Conservation (phyloP, 2,113 vertebrate genomes). For the Chaetodon trifascialis region DNA sequence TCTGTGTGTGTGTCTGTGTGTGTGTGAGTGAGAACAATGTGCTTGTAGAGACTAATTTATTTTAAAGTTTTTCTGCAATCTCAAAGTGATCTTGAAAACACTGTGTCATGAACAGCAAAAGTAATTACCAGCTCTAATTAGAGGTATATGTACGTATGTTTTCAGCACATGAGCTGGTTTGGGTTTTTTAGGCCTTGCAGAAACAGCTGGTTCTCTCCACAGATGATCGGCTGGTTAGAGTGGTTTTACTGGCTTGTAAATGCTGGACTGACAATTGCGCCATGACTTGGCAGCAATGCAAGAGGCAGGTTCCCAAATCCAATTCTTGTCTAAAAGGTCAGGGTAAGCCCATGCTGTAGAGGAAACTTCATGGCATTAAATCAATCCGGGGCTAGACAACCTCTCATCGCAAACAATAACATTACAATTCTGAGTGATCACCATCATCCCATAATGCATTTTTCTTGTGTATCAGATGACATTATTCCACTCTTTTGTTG, state of each 20-base stretch:
- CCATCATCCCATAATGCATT: constrained; percentile 43
- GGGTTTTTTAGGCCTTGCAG: neutral
- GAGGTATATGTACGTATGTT: neutral
- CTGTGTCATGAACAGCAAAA: constrained; percentile 26
- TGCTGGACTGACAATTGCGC: constrained; percentile 35
- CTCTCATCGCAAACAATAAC: constrained; percentile 57
- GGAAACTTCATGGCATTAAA: constrained; percentile 54
- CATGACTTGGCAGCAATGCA: constrained; percentile 43
- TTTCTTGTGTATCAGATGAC: constrained; percentile 36
- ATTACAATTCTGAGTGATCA: constrained; percentile 42
- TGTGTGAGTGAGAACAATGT: constrained; percentile 23
- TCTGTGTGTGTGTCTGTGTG: constrained; percentile 13
- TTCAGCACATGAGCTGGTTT: neutral
- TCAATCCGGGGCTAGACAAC: constrained; percentile 48
- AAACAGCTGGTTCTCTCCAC: constrained; percentile 1
- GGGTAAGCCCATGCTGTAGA: constrained; percentile 18
- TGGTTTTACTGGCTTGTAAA: constrained; percentile 43
- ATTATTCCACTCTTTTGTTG: constrained; percentile 13
- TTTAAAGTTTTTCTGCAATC: constrained; percentile 33
- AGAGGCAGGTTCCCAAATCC: constrained; percentile 48
- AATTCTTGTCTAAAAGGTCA: constrained; percentile 66
- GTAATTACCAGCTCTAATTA: constrained; percentile 23
- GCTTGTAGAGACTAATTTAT: constrained; percentile 17
- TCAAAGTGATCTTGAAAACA: constrained; percentile 37
- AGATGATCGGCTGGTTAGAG: constrained; percentile 40